phyloP scores from a whole-genome alignment of 30 jellyfish, hydroid and myxozoan genomes.

The Aurelia sp. region DNA sequence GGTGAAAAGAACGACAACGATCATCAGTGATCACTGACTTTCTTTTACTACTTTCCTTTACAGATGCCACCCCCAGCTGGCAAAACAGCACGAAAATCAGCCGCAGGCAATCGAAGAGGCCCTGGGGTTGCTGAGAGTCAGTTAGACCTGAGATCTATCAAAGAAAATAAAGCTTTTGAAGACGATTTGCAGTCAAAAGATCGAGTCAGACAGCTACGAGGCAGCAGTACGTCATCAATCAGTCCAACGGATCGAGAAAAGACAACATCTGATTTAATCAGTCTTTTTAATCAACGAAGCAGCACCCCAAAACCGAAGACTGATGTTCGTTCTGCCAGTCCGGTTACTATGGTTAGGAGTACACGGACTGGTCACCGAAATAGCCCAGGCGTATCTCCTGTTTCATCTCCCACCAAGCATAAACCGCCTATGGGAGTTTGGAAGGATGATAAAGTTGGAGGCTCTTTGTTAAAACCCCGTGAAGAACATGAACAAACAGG shows the following conservation, averaged over 20 bases:
- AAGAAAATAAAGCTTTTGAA: conserved; percentile 24
- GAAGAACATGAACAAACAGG: neutral
- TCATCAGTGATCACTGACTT: neutral
- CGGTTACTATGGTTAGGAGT: neutral
- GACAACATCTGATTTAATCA: conserved; percentile 28
- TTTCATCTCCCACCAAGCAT: conserved; percentile 38
- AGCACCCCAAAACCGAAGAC: conserved; percentile 61
- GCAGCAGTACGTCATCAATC: conserved; percentile 49
- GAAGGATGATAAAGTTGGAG: neutral
- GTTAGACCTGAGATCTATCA: conserved; percentile 29
- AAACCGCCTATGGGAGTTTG: neutral
- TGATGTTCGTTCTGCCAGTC: conserved; percentile 10
- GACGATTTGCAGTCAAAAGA: conserved; percentile 22
- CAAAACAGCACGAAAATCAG: conserved; percentile 26
- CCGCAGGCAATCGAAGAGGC: conserved; percentile 35
- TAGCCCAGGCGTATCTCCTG: conserved; percentile 66
- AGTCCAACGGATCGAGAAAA: conserved; percentile 38
- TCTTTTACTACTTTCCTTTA: neutral
- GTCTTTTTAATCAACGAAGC: conserved; percentile 43
- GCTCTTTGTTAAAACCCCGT: too few species aligned
- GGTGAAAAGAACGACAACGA: neutral
- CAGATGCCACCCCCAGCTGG: conserved; percentile 35
- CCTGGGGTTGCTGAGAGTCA: conserved; percentile 51
- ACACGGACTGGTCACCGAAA: neutral
- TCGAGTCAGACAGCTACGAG: conserved; percentile 31